Conservation (phyloP, 2,797 vertebrate genomes). For the Diplodus sargus region DNA sequence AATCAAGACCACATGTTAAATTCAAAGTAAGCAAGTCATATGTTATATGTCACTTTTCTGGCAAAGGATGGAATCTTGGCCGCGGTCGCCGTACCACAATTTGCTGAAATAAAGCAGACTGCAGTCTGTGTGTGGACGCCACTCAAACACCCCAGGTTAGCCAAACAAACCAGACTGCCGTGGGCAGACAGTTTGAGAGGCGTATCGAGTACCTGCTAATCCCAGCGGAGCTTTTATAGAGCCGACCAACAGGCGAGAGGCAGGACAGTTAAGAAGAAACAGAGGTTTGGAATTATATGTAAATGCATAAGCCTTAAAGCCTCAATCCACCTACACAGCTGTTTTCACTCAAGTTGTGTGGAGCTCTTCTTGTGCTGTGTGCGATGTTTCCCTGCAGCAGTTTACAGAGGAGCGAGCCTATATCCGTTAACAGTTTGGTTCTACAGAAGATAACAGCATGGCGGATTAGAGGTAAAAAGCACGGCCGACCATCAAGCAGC, state of each 20-base stretch:
- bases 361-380: neutral
- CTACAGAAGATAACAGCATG: too few species aligned
- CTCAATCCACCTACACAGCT: neutral
- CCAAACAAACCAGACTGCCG: slow-evolving; percentile 4
- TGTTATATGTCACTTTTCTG: slow-evolving; percentile 21
- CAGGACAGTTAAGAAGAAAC: neutral
- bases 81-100: neutral
- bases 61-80: slow-evolving; percentile 40
- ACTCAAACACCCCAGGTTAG: slow-evolving; percentile 15
- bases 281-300: neutral
- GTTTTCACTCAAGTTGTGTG: neutral
- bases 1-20: slow-evolving; percentile 75
- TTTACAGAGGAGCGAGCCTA: neutral
- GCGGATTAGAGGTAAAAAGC: too few species aligned
- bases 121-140: neutral
- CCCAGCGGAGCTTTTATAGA: neutral
- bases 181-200: slow-evolving; percentile 4
- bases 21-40: slow-evolving; percentile 38
- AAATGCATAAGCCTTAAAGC: neutral
- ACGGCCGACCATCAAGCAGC: neutral
- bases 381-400: neutral
- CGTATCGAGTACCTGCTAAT: slow-evolving; percentile 14
- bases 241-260: neutral
- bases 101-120: slow-evolving; percentile 30
- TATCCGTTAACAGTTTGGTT: too few species aligned